phyloP scores from a whole-genome alignment of 2,888 invertebrate genomes.

The Meta bourneti region DNA sequence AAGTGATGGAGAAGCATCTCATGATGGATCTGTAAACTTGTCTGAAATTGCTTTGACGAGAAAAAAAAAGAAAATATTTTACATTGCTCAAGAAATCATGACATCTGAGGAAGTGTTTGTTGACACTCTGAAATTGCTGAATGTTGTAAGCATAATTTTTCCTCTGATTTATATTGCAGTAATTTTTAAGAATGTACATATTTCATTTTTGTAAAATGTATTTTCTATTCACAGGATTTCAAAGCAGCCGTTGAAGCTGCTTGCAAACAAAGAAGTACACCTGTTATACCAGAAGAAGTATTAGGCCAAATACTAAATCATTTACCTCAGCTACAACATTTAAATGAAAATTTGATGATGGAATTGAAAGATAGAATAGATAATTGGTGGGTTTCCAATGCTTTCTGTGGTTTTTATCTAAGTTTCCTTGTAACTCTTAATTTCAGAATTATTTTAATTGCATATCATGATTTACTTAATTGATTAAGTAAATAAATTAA shows the following conservation, averaged over 20 bases:
- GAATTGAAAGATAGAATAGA: slow-evolving; percentile 82
- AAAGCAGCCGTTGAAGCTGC: slow-evolving; percentile 80
- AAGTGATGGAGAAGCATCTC: slow-evolving; percentile 73
- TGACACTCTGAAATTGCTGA: slow-evolving; percentile 83
- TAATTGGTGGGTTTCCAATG: slow-evolving; percentile 81
- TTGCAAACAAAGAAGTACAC: slow-evolving; percentile 79
- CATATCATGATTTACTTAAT: neutral
- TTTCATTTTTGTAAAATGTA: neutral
- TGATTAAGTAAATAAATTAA: neutral
- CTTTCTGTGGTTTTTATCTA: slow-evolving; percentile 76
- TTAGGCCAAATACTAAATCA: slow-evolving; percentile 82
- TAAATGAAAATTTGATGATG: slow-evolving; percentile 83
- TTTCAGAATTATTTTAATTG: neutral
- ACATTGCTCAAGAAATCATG: slow-evolving; percentile 83
- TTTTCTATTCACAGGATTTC: slow-evolving; percentile 79
- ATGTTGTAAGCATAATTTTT: slow-evolving; percentile 80
- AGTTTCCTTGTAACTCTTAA: neutral
- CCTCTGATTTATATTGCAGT: neutral
- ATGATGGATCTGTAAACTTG: slow-evolving; percentile 34
- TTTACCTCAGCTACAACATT: slow-evolving; percentile 83
- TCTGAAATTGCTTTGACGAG: slow-evolving; percentile 78
- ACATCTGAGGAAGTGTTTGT: slow-evolving; percentile 84
- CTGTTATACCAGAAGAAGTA: slow-evolving; percentile 82
- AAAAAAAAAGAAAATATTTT: slow-evolving; percentile 81
- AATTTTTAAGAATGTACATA: too few species aligned